These are phyloP conservation scores for Cettia cetti DNA, from an alignment of 2,113 vertebrate species.

Conservation along the genomic window DNA sequence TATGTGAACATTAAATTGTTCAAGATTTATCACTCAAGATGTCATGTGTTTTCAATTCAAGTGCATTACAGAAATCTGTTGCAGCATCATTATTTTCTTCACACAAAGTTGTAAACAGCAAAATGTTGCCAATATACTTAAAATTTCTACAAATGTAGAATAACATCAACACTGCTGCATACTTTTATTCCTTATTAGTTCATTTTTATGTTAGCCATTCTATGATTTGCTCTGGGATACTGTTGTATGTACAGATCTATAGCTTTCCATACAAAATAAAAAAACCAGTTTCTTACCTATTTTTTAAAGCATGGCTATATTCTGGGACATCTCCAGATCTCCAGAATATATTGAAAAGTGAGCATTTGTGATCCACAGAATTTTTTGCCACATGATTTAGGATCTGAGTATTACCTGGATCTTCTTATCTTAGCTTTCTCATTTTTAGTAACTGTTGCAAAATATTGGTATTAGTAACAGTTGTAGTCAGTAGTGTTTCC, in stretches of 20 bases:
- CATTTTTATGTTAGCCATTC: not conserved
- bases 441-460: not conserved
- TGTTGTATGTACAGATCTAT: not conserved
- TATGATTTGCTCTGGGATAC: not conserved
- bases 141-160: not conserved
- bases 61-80: not conserved
- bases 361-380: not conserved
- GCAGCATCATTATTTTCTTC: not conserved
- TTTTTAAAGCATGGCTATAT: not conserved
- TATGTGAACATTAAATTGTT: not conserved
- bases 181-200: not conserved
- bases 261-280: not conserved
- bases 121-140: not conserved
- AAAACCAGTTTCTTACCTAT: not conserved
- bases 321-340: not conserved
- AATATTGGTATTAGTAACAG: not conserved
- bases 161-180: not conserved
- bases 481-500: not conserved
- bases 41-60: not conserved
- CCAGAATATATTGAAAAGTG: not conserved
- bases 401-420: not conserved
- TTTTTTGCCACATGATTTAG: not conserved
- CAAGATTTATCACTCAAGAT: not conserved
- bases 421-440: not conserved
- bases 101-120: not conserved